Conservation (phyloP, 2,113 vertebrate genomes). For the Eudyptes chrysolophus region DNA sequence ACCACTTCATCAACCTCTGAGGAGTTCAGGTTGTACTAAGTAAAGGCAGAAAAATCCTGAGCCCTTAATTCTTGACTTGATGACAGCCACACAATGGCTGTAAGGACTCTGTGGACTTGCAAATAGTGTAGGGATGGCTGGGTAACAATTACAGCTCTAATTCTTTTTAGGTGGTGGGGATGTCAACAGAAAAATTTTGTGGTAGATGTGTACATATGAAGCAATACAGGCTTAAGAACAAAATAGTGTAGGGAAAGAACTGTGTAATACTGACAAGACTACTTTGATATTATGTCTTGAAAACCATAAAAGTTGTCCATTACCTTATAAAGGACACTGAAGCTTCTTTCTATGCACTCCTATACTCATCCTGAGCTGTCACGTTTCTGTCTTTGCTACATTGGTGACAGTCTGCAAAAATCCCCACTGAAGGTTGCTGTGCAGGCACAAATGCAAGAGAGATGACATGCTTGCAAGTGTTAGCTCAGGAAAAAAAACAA, state of each 20-base stretch:
- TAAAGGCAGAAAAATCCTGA: neutral
- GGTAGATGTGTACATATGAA: accelerated
- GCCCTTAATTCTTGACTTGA: neutral
- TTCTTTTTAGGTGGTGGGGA: neutral
- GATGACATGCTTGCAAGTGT: accelerated
- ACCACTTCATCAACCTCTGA: neutral
- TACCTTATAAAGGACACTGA: neutral
- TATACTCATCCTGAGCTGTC: neutral
- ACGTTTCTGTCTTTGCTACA: neutral
- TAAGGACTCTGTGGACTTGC: neutral
- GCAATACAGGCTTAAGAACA: neutral
- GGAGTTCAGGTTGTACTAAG: neutral
- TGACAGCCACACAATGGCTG: neutral
- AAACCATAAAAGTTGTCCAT: neutral
- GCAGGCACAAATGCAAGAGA: neutral
- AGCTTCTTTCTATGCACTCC: neutral
- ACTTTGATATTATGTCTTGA: neutral
- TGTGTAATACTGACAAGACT: neutral
- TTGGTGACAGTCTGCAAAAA: neutral
- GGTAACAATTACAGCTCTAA: neutral
- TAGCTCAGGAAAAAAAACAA: too few relatives aligned
- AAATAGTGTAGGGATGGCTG: neutral
- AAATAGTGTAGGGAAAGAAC: neutral
- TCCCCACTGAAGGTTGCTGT: neutral
- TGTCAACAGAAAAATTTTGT: neutral